A percentile compares a stretch with the other conserved stretches of the same genome.
Evolutionary conservation across 2,888 invertebrate species (phyloP).

Genomic region (Tortrix viridana): DNA sequence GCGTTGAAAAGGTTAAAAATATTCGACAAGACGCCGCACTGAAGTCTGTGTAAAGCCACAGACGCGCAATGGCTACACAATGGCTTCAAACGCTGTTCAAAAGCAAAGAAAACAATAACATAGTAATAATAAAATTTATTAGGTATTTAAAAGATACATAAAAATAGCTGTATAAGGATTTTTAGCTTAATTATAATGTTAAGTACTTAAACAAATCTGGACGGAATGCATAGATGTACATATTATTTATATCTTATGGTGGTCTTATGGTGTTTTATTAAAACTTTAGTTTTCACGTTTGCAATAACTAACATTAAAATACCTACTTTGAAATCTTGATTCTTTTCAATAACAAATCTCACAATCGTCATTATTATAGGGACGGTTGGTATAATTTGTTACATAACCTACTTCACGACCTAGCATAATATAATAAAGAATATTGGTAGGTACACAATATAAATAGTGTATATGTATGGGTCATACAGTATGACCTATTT

Average conservation of each 20-base stretch:
- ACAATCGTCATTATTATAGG: no score
- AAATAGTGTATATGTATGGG: background rate
- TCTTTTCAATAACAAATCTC: background rate
- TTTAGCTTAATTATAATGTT: slow-evolving; percentile 40
- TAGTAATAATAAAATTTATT: slow-evolving; percentile 40
- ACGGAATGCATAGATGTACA: slow-evolving; percentile 46
- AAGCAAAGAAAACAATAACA: background rate
- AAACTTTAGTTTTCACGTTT: background rate
- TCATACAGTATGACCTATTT: slow-evolving; percentile 5
- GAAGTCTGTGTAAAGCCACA: no score
- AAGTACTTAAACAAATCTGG: slow-evolving; percentile 44
- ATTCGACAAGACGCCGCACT: no score
- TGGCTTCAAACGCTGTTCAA: no score
- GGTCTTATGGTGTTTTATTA: slow-evolving; percentile 8
- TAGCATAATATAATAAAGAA: background rate
- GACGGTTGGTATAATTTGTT: no score
- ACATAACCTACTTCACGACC: background rate
- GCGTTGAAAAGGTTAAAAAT: no score
- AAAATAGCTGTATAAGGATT: slow-evolving; percentile 44
- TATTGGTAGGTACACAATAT: background rate
- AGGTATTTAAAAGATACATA: slow-evolving; percentile 52
- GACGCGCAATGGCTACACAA: background rate
- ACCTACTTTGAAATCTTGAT: background rate
- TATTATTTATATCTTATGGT: slow-evolving; percentile 8
- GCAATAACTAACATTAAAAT: background rate